Conservation (phyloP, 1,140 invertebrate genomes). For the Diorhabda elongata region DNA sequence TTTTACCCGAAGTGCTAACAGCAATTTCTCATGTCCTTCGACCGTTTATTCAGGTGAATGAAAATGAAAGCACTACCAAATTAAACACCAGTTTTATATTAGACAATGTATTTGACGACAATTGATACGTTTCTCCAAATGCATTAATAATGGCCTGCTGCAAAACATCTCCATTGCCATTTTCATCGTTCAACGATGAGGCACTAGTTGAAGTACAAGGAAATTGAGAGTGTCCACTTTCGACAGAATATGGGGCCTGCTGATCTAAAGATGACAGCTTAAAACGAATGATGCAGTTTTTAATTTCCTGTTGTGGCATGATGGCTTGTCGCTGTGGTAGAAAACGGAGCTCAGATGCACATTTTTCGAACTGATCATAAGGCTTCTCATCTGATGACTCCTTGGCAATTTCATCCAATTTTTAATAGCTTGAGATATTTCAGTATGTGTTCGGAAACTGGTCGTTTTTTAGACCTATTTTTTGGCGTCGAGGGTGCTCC, state of each 20-base stretch:
- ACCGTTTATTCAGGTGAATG: background rate
- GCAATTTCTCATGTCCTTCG: conserved; percentile 9
- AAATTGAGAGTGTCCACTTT: background rate
- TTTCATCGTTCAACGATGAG: no score
- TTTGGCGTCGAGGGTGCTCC: background rate
- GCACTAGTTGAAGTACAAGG: no score
- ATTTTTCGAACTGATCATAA: conserved; percentile 26
- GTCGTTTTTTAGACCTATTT: conserved; percentile 10
- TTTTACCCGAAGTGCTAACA: conserved; percentile 3
- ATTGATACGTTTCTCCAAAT: no score
- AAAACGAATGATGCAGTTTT: conserved; percentile 21
- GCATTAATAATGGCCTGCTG: no score
- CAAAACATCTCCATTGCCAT: no score
- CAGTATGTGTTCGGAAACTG: background rate
- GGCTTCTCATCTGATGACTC: conserved; percentile 19
- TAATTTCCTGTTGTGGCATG: no score
- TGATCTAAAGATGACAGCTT: conserved; percentile 12
- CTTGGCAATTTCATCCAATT: background rate
- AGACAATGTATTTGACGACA: no score
- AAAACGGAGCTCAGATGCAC: conserved; percentile 20
- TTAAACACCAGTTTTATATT: no score
- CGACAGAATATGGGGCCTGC: background rate
- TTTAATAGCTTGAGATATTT: conserved; percentile 11
- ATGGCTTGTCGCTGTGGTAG: no score
- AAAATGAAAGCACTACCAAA: no score